A percentile compares a stretch with the other conserved stretches of the same genome.
These are phyloP conservation scores for Chrysodeixis includens DNA, from an alignment of 2,888 invertebrate species.

Conservation along the genomic window DNA sequence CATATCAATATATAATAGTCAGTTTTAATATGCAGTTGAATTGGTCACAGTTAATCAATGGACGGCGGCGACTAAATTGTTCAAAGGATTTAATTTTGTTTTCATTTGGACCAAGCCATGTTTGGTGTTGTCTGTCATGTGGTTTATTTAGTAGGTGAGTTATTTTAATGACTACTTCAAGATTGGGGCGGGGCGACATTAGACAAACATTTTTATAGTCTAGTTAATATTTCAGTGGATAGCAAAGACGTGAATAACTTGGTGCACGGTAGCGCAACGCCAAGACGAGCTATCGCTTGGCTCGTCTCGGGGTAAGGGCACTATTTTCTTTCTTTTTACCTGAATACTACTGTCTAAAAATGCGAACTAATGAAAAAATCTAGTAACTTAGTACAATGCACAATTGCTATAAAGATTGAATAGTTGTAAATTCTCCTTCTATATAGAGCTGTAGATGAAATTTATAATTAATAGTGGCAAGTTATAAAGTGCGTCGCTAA, in stretches of 20 bases:
- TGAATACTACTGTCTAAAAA: too few species aligned
- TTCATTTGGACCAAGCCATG: background rate
- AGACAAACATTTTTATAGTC: too few species aligned
- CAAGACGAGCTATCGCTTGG: too few species aligned
- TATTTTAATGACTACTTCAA: background rate
- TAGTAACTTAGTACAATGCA: too few species aligned
- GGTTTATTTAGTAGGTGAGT: background rate
- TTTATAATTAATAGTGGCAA: slow-evolving; percentile 6
- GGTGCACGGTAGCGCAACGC: too few species aligned
- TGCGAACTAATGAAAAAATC: too few species aligned
- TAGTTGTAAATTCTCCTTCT: too few species aligned
- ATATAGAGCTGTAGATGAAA: slow-evolving; percentile 7
- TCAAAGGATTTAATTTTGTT: background rate
- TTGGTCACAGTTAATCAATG: background rate
- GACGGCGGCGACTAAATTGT: background rate
- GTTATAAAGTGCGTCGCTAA: background rate
- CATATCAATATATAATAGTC: slow-evolving; percentile 1
- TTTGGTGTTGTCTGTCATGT: background rate
- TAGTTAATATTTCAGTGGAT: too few species aligned
- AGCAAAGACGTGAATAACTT: too few species aligned
- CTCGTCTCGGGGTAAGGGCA: too few species aligned
- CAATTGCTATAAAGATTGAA: too few species aligned
- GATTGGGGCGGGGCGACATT: background rate
- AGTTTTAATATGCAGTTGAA: background rate
- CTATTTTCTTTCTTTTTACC: too few species aligned